Evolutionary conservation across 2,797 vertebrate genomes (phyloP).

Genomic region (Kryptopterus vitreolus): DNA sequence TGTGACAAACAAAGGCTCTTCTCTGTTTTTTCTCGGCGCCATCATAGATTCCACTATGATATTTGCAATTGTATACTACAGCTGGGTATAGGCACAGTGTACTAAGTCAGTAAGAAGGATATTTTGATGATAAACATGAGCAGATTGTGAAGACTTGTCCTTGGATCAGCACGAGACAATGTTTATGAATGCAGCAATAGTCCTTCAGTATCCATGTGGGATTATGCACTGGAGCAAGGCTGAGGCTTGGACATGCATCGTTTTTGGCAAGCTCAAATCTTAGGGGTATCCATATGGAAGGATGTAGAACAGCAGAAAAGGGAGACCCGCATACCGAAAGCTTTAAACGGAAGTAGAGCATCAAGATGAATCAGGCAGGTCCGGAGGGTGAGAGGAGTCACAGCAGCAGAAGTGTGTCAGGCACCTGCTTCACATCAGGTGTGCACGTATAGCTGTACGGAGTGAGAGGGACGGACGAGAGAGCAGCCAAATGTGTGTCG

Average conservation of each 20-base stretch:
- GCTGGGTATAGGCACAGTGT: background rate
- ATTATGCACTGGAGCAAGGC: background rate
- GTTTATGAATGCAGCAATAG: background rate
- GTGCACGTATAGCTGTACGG: background rate
- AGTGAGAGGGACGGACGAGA: background rate
- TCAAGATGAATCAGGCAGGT: constrained; percentile 10
- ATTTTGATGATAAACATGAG: background rate
- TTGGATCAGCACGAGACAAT: background rate
- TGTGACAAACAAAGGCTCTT: no score
- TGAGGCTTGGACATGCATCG: background rate
- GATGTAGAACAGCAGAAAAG: background rate
- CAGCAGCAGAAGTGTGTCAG: constrained; percentile 24
- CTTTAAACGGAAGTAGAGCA: constrained; percentile 23
- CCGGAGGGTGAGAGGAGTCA: background rate
- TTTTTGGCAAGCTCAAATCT: background rate
- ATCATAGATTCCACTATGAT: background rate
- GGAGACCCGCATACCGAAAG: background rate
- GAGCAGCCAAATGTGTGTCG: background rate
- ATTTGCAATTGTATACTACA: background rate
- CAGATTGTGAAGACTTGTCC: background rate
- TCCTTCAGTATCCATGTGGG: background rate
- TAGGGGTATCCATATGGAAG: background rate
- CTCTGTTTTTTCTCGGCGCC: no score
- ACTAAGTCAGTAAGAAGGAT: background rate
- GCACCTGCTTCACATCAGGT: constrained; percentile 11